Conservation (phyloP, 2,888 invertebrate genomes). For the Andrena fulva region DNA sequence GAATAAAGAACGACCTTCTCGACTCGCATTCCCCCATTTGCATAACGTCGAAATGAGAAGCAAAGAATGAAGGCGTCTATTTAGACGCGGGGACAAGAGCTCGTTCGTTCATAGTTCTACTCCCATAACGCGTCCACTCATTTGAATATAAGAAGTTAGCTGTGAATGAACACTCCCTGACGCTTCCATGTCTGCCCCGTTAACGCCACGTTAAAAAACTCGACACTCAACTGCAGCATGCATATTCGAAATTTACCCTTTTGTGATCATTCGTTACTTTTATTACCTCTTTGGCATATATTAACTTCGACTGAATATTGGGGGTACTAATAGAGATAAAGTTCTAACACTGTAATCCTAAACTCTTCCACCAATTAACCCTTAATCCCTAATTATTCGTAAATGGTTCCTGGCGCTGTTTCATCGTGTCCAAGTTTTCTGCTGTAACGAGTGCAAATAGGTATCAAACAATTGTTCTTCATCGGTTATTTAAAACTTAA, state of each 20-base stretch:
- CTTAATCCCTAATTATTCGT: too few species aligned
- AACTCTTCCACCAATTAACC: too few species aligned
- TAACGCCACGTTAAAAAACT: neutral
- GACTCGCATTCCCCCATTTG: slow-evolving; percentile 71
- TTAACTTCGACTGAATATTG: neutral
- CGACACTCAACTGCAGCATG: neutral
- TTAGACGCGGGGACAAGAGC: slow-evolving; percentile 70
- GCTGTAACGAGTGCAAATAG: too few species aligned
- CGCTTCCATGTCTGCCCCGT: slow-evolving; percentile 8
- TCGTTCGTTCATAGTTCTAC: slow-evolving; percentile 73
- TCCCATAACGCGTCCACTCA: slow-evolving; percentile 74
- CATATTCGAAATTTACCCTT: neutral
- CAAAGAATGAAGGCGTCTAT: slow-evolving; percentile 78
- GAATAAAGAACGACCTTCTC: slow-evolving; percentile 63
- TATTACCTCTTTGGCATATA: neutral
- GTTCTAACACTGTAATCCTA: too few species aligned
- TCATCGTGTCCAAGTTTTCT: too few species aligned
- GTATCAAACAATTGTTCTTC: too few species aligned
- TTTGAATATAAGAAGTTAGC: slow-evolving; percentile 77
- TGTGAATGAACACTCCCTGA: slow-evolving; percentile 39
- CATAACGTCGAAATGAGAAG: slow-evolving; percentile 78
- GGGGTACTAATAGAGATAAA: neutral
- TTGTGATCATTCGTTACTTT: neutral
- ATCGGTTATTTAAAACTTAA: too few species aligned
- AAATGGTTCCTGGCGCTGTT: too few species aligned